A percentile compares a stretch with the other conserved stretches of the same genome.
These are phyloP conservation scores for Cybosia mesomella DNA, from an alignment of 2,888 invertebrate genomes.

Conservation along the genomic window DNA sequence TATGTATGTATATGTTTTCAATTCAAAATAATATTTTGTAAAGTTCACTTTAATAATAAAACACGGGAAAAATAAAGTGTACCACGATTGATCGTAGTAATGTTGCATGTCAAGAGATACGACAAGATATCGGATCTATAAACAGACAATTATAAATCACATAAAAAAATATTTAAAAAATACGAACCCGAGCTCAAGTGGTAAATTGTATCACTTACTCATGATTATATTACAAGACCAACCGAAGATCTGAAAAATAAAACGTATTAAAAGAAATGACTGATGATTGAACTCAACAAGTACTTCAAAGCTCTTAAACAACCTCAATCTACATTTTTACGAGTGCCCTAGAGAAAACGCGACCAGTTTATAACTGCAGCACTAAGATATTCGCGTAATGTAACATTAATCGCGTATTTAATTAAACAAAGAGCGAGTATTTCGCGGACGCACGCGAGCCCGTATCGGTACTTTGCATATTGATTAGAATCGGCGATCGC, in stretches of 20 bases:
- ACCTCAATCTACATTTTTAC: slow-evolving; percentile 50
- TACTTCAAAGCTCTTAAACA: slow-evolving; percentile 32
- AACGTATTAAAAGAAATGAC: neutral
- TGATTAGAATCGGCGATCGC: slow-evolving; percentile 69
- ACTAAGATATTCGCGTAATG: slow-evolving; percentile 61
- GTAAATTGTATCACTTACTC: neutral
- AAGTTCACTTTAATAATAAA: neutral
- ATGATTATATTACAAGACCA: neutral
- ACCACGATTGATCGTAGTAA: neutral
- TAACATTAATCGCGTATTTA: slow-evolving; percentile 63
- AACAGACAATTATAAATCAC: neutral
- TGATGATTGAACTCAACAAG: neutral
- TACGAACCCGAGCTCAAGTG: neutral
- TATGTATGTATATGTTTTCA: too few species aligned
- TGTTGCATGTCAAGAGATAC: neutral
- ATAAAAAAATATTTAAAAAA: neutral
- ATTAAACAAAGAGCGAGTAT: slow-evolving; percentile 59
- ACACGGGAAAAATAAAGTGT: neutral
- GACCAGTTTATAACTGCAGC: slow-evolving; percentile 49
- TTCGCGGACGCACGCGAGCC: slow-evolving; percentile 56
- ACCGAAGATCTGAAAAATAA: neutral
- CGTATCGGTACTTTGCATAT: slow-evolving; percentile 70
- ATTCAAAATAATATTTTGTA: too few species aligned
- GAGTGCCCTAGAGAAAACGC: slow-evolving; percentile 42
- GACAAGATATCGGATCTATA: neutral